These are phyloP conservation scores for Toxotes lorentzi DNA, from an alignment of 2,797 vertebrate genomes.

Conservation along the genomic window DNA sequence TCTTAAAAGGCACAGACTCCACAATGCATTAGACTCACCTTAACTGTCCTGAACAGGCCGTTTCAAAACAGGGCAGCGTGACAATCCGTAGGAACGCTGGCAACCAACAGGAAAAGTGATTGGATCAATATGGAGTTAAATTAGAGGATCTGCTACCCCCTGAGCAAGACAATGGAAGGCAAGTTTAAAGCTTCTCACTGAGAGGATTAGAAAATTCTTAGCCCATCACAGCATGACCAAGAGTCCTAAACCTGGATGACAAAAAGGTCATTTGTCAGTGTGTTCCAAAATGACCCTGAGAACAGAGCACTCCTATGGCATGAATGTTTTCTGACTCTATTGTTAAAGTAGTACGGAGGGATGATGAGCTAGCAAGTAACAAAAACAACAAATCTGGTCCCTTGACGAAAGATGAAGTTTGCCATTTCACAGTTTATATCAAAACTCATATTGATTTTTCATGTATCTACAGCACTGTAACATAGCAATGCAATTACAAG, in stretches of 20 bases:
- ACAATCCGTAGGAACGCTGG: slow-evolving; percentile 36
- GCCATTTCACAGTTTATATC: too few species aligned
- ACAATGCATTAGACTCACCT: slow-evolving; percentile 63
- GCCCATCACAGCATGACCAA: slow-evolving; percentile 16
- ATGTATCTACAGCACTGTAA: not conserved
- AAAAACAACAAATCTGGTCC: not conserved
- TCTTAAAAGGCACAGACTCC: slow-evolving; percentile 51
- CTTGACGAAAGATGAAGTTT: not conserved
- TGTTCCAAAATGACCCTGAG: not conserved
- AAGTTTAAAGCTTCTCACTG: slow-evolving; percentile 35
- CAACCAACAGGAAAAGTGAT: slow-evolving; percentile 48
- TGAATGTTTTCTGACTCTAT: not conserved
- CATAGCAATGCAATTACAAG: not conserved
- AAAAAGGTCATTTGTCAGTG: slow-evolving; percentile 20
- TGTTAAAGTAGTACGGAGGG: not conserved
- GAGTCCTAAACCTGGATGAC: slow-evolving; percentile 5
- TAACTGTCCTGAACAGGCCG: slow-evolving; percentile 56
- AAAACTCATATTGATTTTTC: not conserved
- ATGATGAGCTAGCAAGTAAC: too few species aligned
- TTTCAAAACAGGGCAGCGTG: slow-evolving; percentile 31
- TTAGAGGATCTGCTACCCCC: slow-evolving; percentile 16
- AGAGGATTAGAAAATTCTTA: slow-evolving; percentile 35
- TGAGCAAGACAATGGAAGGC: slow-evolving; percentile 37
- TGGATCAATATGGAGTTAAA: slow-evolving; percentile 57
- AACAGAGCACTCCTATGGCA: not conserved